Conservation (phyloP, 2,888 invertebrate species). For the Caenorhabditis auriculariae region DNA sequence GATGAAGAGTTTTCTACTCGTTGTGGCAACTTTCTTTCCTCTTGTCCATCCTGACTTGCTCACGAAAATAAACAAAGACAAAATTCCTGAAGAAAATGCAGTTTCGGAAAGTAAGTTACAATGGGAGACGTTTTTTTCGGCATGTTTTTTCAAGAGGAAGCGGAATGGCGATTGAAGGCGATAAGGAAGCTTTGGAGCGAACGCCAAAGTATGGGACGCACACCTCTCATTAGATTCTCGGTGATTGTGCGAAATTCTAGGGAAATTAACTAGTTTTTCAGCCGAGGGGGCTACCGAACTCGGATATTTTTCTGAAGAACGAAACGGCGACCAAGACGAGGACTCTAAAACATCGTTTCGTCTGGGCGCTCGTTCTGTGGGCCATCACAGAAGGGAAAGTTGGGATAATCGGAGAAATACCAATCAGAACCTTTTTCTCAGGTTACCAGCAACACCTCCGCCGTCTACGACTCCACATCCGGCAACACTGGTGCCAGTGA, state of each 20-base stretch:
- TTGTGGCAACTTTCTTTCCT: too few relatives aligned
- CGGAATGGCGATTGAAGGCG: conserved; percentile 37
- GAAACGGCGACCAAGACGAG: conserved; percentile 45
- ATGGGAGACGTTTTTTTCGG: too few relatives aligned
- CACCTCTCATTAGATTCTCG: conserved; percentile 36
- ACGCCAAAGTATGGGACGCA: conserved; percentile 44
- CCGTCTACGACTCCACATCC: conserved; percentile 52
- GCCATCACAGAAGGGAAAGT: conserved; percentile 49
- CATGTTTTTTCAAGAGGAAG: conserved; percentile 30
- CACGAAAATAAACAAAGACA: too few relatives aligned
- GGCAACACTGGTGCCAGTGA: conserved; percentile 59
- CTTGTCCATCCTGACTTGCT: too few relatives aligned
- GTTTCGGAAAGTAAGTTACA: conserved; percentile 5
- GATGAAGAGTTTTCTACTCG: too few relatives aligned
- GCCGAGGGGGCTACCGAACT: conserved; percentile 34
- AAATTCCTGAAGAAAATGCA: conserved; percentile 15
- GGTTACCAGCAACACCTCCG: conserved; percentile 35
- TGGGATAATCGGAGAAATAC: background rate
- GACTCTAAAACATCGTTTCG: conserved; percentile 54
- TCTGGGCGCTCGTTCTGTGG: conserved; percentile 56
- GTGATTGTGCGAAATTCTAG: conserved; percentile 1
- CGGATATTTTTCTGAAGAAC: conserved; percentile 51
- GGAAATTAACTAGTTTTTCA: conserved; percentile 3
- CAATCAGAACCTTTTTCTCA: background rate
- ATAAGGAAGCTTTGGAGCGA: conserved; percentile 49